Percentiles rank a stretch among this genome's conserved stretches.
phyloP scores from a whole-genome alignment of 2,888 invertebrate genomes.

The Congeria kusceri region DNA sequence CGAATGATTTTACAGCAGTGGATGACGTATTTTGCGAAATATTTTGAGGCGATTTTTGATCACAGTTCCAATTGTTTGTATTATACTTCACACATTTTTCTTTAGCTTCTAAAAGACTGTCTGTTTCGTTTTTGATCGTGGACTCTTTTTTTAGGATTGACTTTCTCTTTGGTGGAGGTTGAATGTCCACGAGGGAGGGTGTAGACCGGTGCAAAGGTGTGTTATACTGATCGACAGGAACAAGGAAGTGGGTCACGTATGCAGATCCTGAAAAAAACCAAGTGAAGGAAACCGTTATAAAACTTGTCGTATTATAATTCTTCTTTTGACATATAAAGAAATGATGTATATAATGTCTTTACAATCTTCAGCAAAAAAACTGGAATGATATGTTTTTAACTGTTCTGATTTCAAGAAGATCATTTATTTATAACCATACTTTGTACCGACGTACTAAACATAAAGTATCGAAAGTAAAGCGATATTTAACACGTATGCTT shows the following conservation, averaged over 20 bases:
- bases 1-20: conserved; percentile 36
- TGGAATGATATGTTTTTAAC: too few relatives aligned
- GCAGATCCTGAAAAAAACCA: not conserved
- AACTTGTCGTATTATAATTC: too few relatives aligned
- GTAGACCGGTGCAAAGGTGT: conserved; percentile 63
- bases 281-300: too few relatives aligned
- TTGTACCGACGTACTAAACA: too few relatives aligned
- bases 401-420: too few relatives aligned
- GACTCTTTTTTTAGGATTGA: conserved; percentile 92
- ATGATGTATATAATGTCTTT: too few relatives aligned
- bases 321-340: too few relatives aligned
- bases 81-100: conserved; percentile 41
- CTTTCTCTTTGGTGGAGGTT: conserved; percentile 87
- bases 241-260: not conserved
- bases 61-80: conserved; percentile 25
- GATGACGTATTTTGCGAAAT: conserved; percentile 7
- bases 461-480: too few relatives aligned
- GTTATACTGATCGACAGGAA: not conserved
- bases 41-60: conserved; percentile 5
- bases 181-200: conserved; percentile 68
- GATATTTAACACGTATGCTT: too few relatives aligned
- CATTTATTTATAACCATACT: too few relatives aligned
- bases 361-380: too few relatives aligned
- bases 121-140: conserved; percentile 89
- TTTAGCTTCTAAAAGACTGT: conserved; percentile 80